Base-by-base conservation (phyloP, 2,113 vertebrate genomes). In the Carassius auratus region DNA sequence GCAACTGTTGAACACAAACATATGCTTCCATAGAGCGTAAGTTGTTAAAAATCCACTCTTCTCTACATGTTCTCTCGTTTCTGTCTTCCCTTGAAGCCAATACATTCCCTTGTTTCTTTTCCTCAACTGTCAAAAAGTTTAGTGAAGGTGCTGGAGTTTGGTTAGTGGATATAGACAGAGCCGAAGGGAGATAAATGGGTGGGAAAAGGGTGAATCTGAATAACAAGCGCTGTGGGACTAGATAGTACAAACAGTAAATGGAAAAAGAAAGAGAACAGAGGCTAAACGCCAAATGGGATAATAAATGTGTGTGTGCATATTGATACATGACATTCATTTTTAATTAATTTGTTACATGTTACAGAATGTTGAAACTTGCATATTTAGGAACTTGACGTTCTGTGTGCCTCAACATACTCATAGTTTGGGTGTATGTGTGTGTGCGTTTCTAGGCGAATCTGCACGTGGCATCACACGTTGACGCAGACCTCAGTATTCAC, bases 1-100 rank as follows among this genome's bases (percentile, higher is more conserved):
- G 64, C 81, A 77, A 71, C 88, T 86, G 64, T 86, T 86, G 81
- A 84, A 66, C 62, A 59, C 84, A 84, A 83, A 84, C 77, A 83
- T 81, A 84, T 85, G 66, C 84, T 89, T 76, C 55, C 61, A 26
- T 59, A 33, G 52, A 82, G 76, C 71, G 50, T 36, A 69, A 42
- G 57, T 48, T 21, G n/a, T 71, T 87, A 84, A 87, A 87, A 78
- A n/a, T 45, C 57, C 55, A 68, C 48, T 52, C 38, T 76, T 75
- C 57, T 82, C 48, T 8, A 7, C 13, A 42, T 57, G 21, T 26
- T 78, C 64, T 21, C 48, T 36, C 42, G 17, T 77, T 77, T 77
- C 17, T 48, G 6, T 10, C 83, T 48, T 77, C 14, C n/a, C n/a
- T 80, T 26, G 12, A 59, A 64, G 42, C 62, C 38, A 59, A 64